These are phyloP conservation scores for Heterochromis multidens DNA, from an alignment of 2,113 vertebrate species.

Conservation along the genomic window DNA sequence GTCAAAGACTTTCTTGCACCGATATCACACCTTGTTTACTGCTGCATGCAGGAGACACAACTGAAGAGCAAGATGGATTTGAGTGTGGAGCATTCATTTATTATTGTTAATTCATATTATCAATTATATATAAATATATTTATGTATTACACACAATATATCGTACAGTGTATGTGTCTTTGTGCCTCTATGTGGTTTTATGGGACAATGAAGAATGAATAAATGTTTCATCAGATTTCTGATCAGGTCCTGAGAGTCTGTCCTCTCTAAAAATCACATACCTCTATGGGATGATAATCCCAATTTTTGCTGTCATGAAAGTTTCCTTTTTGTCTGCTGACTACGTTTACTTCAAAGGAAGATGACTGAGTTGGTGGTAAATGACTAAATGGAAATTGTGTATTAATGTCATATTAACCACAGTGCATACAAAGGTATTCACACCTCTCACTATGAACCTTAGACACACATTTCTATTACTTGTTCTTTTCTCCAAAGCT, in stretches of 20 bases:
- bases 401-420: not conserved
- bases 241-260: not conserved
- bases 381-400: not conserved
- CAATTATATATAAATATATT: not conserved
- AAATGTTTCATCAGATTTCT: no score
- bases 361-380: not conserved
- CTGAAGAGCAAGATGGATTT: not conserved
- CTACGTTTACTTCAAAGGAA: not conserved
- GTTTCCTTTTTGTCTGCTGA: no score
- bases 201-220: not conserved
- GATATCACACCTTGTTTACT: not conserved
- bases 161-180: not conserved
- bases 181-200: not conserved
- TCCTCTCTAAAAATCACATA: no score
- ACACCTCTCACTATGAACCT: not conserved
- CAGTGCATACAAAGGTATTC: not conserved
- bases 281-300: no score
- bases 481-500: not conserved
- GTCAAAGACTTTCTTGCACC: not conserved
- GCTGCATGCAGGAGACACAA: no score
- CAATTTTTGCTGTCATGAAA: no score
- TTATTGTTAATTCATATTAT: not conserved
- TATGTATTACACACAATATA: not conserved
- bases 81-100: not conserved
- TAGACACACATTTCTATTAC: not conserved